Base-by-base conservation (phyloP, 1,140 invertebrate genomes). In the Lordiphosa stackelbergi region DNA sequence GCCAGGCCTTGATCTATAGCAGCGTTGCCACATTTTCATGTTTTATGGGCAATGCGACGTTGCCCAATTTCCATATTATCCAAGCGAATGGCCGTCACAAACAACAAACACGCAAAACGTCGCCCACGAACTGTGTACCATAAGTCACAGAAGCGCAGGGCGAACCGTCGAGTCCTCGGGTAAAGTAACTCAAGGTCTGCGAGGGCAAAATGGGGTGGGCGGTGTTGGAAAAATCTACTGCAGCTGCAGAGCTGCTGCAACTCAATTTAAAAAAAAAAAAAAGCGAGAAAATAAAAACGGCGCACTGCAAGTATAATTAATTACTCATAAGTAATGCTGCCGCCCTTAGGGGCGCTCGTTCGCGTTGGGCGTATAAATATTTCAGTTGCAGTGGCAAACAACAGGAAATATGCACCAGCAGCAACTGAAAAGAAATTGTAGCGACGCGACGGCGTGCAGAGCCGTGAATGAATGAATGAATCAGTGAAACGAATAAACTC, bases 401-500 rank as follows among this genome's bases (percentile, higher is more conserved):
- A 61, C 57, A 38, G 46, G n/a, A 42, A 56, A 53, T 13, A 41
- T 10, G 43, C 16, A 31, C 28, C 28, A 31, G 28, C 28, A 31
- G 28, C 28, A 53, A 34, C 24, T 22, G 41, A 59, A 28, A 53
- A 46, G 53, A 73, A 64, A 69, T 62, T 65, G 53, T 73, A 63
- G 38, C 51, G 48, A 37, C 11, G 43, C 42, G 24, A 31, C 31
- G 47, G 28, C 52, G 53, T 52, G 22, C 36, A 48, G 49, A 45
- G 61, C 49, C 46, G 65, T 49, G 42, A 45, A 45, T 28, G 34
- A 49, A 68, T 56, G 73, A 77, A 69, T 69, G 73, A 72, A 77
- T 69, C 55, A 77, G 58, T 71, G 73, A 77, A 71, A 77, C 68
- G 73, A 77, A 77, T 72, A 77, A 72, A 72, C 73, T 72, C 68